Conservation (phyloP, 2,888 invertebrate genomes). For the Agonopterix arenella region DNA sequence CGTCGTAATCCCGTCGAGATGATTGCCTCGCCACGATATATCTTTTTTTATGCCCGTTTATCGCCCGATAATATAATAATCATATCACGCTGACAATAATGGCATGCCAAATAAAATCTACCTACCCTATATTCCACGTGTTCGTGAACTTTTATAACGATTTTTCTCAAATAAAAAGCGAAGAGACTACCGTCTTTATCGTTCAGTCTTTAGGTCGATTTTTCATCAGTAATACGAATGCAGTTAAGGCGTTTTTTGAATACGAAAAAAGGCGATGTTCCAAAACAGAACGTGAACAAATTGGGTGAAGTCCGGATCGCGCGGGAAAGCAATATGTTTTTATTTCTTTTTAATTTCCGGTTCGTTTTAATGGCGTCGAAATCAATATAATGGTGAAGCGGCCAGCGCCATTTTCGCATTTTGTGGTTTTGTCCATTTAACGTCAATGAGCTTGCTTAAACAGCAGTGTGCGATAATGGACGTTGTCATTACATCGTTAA, state of each 20-base stretch:
- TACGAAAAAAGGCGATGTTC: constrained; percentile 44
- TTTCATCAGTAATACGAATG: constrained; percentile 9
- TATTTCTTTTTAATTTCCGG: constrained; percentile 76
- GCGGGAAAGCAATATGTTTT: constrained; percentile 75
- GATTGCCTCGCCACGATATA: constrained; percentile 64
- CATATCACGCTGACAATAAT: constrained; percentile 72
- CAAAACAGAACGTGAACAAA: constrained; percentile 64
- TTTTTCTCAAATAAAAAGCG: constrained; percentile 14
- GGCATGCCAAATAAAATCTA: constrained; percentile 72
- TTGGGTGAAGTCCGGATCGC: constrained; percentile 69
- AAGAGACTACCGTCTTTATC: too few relatives aligned
- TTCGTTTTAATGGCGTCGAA: constrained; percentile 74
- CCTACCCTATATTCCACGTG: constrained; percentile 58
- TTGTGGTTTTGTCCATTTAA: constrained; percentile 72
- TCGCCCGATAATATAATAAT: constrained; percentile 74
- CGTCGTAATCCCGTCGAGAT: constrained; percentile 60
- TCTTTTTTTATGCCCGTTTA: constrained; percentile 72
- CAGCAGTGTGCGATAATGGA: constrained; percentile 40
- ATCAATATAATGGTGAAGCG: constrained; percentile 72
- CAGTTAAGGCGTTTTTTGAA: constrained; percentile 32
- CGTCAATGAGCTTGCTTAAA: constrained; percentile 46
- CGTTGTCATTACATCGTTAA: constrained; percentile 38
- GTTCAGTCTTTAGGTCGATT: constrained; percentile 17
- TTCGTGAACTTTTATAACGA: constrained; percentile 28
- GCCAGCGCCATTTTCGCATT: constrained; percentile 65